These are phyloP conservation scores for Tupiocoris notatus DNA, from an alignment of 2,888 invertebrate genomes.

Conservation along the genomic window DNA sequence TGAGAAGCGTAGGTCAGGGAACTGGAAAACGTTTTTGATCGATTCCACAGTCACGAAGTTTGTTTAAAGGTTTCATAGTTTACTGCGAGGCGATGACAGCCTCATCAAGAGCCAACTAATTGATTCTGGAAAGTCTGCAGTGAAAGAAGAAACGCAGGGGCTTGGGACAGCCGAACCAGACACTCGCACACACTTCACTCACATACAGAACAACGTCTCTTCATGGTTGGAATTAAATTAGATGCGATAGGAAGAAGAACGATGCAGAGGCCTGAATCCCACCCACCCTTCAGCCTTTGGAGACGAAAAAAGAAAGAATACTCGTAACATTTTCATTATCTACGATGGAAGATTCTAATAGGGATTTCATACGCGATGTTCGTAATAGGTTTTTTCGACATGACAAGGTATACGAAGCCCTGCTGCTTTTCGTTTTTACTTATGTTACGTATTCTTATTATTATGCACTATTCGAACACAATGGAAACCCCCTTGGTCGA, in stretches of 20 bases:
- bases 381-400: conserved; percentile 26
- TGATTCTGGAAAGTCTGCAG: conserved; percentile 37
- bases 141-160: too few relatives aligned
- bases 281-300: not conserved
- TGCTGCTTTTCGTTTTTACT: not conserved
- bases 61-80: conserved; percentile 38
- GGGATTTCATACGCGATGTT: conserved; percentile 17
- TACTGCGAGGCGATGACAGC: conserved; percentile 37
- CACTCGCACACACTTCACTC: too few relatives aligned
- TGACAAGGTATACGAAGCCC: not conserved
- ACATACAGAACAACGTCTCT: not conserved
- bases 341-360: conserved; percentile 25
- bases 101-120: conserved; percentile 33
- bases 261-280: not conserved
- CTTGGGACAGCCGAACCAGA: too few relatives aligned
- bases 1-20: not conserved
- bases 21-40: conserved; percentile 19
- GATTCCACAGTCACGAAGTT: conserved; percentile 35
- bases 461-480: too few relatives aligned
- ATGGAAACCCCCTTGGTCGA: too few relatives aligned
- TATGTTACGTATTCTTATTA: not conserved
- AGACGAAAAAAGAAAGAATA: not conserved
- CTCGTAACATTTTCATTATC: conserved; percentile 38
- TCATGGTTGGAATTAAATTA: conserved; percentile 17
- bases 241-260: not conserved